Conservation (phyloP, 1,140 invertebrate genomes). For the Periplaneta americana region DNA sequence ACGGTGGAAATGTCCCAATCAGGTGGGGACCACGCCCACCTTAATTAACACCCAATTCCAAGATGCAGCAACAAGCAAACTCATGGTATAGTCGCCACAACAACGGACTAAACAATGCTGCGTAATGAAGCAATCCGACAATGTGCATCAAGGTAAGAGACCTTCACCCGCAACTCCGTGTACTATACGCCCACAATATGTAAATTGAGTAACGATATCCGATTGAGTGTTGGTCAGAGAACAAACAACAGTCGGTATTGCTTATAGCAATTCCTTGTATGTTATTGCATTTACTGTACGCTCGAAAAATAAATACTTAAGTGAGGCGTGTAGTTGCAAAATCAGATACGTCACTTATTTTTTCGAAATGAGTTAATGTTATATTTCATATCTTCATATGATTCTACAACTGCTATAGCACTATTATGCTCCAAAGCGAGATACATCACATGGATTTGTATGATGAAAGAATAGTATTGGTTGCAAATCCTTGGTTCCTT, state of each 20-base stretch:
- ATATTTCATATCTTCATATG: too few relatives aligned
- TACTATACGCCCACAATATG: background rate
- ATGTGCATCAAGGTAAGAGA: background rate
- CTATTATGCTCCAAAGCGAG: too few relatives aligned
- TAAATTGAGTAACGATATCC: background rate
- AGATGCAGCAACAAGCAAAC: background rate
- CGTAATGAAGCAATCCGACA: background rate
- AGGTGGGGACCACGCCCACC: background rate
- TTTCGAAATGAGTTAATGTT: too few relatives aligned
- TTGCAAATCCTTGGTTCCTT: too few relatives aligned
- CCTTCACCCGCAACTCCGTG: background rate
- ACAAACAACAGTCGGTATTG: background rate
- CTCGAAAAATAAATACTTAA: too few relatives aligned
- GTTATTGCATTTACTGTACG: too few relatives aligned
- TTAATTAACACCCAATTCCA: background rate
- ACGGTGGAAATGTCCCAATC: background rate
- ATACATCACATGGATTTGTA: too few relatives aligned
- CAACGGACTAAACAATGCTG: background rate
- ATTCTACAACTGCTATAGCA: too few relatives aligned
- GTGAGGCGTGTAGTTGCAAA: too few relatives aligned
- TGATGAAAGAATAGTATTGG: too few relatives aligned
- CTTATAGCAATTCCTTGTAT: too few relatives aligned
- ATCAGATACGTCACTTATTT: too few relatives aligned
- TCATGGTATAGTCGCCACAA: background rate
- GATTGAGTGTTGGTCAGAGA: background rate